Evolutionary conservation across 2,888 invertebrate genomes (phyloP), one percentile per base, ranked within the genome.

Genomic region (Watsonalla binaria): DNA sequence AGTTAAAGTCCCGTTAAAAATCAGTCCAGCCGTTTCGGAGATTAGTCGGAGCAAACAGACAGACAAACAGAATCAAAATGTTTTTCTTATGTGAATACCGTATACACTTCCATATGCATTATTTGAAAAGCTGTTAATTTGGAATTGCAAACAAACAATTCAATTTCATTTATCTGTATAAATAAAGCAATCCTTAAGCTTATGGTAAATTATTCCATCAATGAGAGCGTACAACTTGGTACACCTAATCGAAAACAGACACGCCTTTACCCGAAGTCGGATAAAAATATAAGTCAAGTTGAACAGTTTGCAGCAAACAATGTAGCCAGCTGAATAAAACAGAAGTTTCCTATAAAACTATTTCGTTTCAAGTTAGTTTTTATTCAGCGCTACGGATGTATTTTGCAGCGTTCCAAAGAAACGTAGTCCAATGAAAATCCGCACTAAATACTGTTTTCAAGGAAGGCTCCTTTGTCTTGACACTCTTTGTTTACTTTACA

Each of bases 401-500:
- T 78, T 79, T 74, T 76, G 68, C 69, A 74, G 74, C 68, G 70
- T 56, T 66, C 66, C 57, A 65, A 71, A 74, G 73, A 68, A 74
- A 68, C 62, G 60, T 65, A 74, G 72, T 77, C 76, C 71, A 69
- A 67, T 74, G 74, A 65, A 80, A 80, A 78, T 78, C 79, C 74
- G 70, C 76, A 79, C 82, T 85, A 86, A 86, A 84, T 82, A 84
- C 82, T 77, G 79, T 84, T 84, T 77, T 73, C 72, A 74, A 75
- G 74, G 72, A 71, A 78, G 82, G 70, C 79, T 83, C 68, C 78
- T 82, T 86, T 86, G 85, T 86, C 78, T 75, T 67, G 62, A 58
- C 65, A 74, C 71, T 81, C 85, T 84, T 88, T 87, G 84, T 87
- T 86, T 86, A 80, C 79, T 73, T 74, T 73, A 73, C 77, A 78